Evolutionary conservation across 2,113 vertebrate species (phyloP), one percentile per base, ranked within the genome.

Genomic region (Brachyhypopomus occidentalis): DNA sequence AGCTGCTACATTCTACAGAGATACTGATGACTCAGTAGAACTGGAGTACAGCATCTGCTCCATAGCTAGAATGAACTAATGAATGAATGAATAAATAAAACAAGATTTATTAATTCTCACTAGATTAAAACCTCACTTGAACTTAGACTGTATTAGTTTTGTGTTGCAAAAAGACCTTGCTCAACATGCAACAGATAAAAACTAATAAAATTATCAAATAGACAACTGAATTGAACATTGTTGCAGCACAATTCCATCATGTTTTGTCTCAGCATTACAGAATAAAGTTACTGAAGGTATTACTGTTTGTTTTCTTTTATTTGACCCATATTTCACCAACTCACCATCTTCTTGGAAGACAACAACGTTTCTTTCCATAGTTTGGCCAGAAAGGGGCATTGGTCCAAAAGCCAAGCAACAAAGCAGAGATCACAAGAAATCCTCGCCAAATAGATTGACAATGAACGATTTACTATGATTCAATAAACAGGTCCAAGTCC

Each of bases 301-400:
- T 1, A 0, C 6, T 14, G 16, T 62, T 45, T 62, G 83, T 89
- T 41, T 19, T 48, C 11, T 83, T 91, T 85, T 90, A 90, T 86
- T 88, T 77, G 85, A 91, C 80, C 87, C 89, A 90, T 89, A 85
- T 82, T 85, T 90, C 88, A 89, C 85, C 70, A 88, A 90, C 89
- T 90, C 90, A 91, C 90, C 90, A 93, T 93, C 93, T 93, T 94
- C 92, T 94, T 90, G 91, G 93, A 94, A 94, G 93, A 94, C 90
- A 93, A 88, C 91, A 88, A 85, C 88, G 85, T 88, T 89, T 89
- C 83, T 88, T 88, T 91, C 83, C 83, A 84, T 84, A 83, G 86
- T 87, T 92, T 87, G 90, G 87, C 89, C 89, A 87, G 89, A 86
- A 82, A 77, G 77, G 73, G 82, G 80, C 86, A 82, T 90, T 91